phyloP scores from a whole-genome alignment of 2,113 vertebrate genomes.

The Macaca mulatta region DNA sequence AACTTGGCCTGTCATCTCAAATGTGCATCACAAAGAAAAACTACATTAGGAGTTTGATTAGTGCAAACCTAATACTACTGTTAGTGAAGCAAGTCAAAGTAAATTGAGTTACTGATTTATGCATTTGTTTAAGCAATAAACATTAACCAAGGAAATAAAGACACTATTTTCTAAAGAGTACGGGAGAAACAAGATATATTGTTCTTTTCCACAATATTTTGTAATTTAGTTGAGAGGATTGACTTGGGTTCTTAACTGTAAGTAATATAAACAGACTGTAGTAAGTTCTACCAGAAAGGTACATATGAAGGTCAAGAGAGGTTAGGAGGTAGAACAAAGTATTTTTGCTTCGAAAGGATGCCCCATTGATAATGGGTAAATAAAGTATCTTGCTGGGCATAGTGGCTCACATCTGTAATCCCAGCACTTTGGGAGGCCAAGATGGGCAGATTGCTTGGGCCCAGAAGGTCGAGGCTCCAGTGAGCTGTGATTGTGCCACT shows the following conservation, averaged over 20 bases:
- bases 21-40: not conserved
- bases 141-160: not conserved
- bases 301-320: not conserved
- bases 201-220: not conserved
- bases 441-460: too few species aligned
- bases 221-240: not conserved
- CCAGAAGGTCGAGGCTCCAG: too few species aligned
- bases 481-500: too few species aligned
- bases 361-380: not conserved
- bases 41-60: not conserved
- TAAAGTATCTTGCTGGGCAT: not conserved
- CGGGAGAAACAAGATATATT: not conserved
- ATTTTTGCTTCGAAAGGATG: not conserved
- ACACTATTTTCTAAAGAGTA: not conserved
- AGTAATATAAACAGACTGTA: not conserved
- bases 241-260: not conserved
- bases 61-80: not conserved
- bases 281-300: not conserved
- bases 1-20: not conserved
- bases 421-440: too few species aligned
- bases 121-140: not conserved
- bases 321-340: not conserved
- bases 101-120: not conserved
- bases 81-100: not conserved
- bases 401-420: too few species aligned